Evolutionary conservation across 2,113 vertebrate genomes (phyloP).

Genomic region (Otocyon megalotis): DNA sequence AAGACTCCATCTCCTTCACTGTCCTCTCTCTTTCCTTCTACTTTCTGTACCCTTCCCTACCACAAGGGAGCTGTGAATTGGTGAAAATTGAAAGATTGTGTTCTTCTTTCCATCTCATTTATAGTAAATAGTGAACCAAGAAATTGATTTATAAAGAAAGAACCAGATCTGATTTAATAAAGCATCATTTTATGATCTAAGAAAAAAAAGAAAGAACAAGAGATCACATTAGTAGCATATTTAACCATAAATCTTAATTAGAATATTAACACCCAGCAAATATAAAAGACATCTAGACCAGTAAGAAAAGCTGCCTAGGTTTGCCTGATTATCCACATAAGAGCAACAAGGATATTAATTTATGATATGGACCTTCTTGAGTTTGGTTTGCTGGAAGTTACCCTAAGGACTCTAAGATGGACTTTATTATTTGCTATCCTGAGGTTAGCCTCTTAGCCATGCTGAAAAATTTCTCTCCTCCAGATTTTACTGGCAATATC

Average conservation of each 20-base stretch:
- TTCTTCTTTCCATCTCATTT: not conserved
- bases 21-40: not conserved
- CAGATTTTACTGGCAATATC: not conserved
- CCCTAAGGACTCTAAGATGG: not conserved
- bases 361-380: not conserved
- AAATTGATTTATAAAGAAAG: slow-evolving; percentile 37
- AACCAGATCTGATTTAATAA: not conserved
- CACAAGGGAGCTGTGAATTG: not conserved
- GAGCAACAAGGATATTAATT: not conserved
- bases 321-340: not conserved
- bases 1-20: not conserved
- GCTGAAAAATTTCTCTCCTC: not conserved
- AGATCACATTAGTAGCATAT: not conserved
- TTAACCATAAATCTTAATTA: not conserved
- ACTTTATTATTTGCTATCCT: not conserved
- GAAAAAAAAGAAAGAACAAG: not conserved
- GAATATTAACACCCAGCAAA: not conserved
- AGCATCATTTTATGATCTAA: not conserved
- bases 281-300: not conserved
- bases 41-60: not conserved
- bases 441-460: not conserved
- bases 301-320: not conserved
- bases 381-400: not conserved
- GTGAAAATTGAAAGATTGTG: not conserved
- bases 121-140: not conserved